A percentile compares a stretch with the other conserved stretches of the same genome.
Evolutionary conservation across 2,797 vertebrate species (phyloP).

Genomic region (Coendou prehensilis): DNA sequence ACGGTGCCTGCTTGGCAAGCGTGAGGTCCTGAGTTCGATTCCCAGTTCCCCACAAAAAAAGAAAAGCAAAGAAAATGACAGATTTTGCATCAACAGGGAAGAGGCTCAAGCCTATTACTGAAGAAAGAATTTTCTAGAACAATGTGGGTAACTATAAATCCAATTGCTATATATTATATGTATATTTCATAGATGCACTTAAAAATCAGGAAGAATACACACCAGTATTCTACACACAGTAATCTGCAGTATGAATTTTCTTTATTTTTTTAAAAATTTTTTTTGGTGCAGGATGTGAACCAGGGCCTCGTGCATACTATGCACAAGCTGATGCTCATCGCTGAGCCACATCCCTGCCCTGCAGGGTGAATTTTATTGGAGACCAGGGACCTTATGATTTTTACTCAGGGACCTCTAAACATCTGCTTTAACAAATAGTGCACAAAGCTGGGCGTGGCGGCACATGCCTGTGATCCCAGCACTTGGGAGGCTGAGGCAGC

Average conservation of each 20-base stretch:
- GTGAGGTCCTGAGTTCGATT: too few species aligned
- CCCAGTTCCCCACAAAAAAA: background rate
- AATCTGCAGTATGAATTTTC: background rate
- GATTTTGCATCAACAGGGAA: background rate
- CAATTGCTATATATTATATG: background rate
- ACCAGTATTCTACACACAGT: background rate
- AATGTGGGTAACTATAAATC: background rate
- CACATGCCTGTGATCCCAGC: background rate
- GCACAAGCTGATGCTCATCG: background rate
- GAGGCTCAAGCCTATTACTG: background rate
- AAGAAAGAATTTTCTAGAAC: constrained; percentile 31
- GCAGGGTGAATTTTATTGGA: background rate
- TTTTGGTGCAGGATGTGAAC: background rate
- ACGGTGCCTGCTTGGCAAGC: too few species aligned
- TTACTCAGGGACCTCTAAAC: background rate
- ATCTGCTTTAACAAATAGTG: constrained; percentile 3
- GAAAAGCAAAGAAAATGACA: background rate
- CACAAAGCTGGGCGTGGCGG: background rate
- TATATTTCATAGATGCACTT: background rate
- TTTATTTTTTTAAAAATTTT: background rate
- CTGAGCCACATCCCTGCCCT: background rate
- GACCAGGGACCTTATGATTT: background rate
- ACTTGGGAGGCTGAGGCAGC: background rate
- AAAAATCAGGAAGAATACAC: background rate
- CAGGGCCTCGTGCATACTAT: background rate